Base-by-base conservation (phyloP, 2,113 vertebrate species). In the Lagenorhynchus albirostris region DNA sequence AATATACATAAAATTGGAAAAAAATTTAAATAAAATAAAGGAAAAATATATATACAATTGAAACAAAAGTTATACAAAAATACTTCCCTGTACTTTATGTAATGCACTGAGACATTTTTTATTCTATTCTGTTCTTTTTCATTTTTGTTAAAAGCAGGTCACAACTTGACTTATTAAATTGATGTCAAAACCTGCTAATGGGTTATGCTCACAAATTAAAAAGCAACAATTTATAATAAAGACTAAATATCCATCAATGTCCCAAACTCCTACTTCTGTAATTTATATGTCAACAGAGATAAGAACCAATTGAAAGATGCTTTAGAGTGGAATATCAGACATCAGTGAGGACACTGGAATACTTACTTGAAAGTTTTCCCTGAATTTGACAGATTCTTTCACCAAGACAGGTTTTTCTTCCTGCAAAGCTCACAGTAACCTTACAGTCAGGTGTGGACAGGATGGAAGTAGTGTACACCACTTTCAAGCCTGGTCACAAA, bases 181-280 rank as follows among this genome's bases (percentile, higher is more conserved):
- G 41, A 83, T 87, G 96, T 97, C 3, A 79, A 95, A 83, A 85
- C 17, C 7, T 47, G 21, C 21, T 90, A 62, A 73, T 86, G 8
- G 2, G 7, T 82, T 96, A 83, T 73, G 67, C 6, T 90, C 29
- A 41, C 10, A 73, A 62, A 38, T 65, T 81, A 25, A 94, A 58
- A 58, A 83, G 41, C 63, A 94, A 14, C 33, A 87, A 86, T 55
- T 97, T 94, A 20, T 12, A 44, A 2, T 38, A 50, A 80, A 8
- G 4, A 17, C 77, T 88, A 91, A 76, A 81, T 70, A 85, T n/a
- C 1, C 47, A 55, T 83, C 21, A 47, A 55, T 41, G 25, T 65
- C 18, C 25, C 26, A 81, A n/a, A 89, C 58, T 65, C 33, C 36
- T 71, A 73, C 6, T 63, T 65, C 55, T 80, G 3, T 10, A 33